Evolutionary conservation across 1,140 invertebrate genomes (phyloP), one percentile per base, ranked within the genome.

Genomic region (Capitella teleta): DNA sequence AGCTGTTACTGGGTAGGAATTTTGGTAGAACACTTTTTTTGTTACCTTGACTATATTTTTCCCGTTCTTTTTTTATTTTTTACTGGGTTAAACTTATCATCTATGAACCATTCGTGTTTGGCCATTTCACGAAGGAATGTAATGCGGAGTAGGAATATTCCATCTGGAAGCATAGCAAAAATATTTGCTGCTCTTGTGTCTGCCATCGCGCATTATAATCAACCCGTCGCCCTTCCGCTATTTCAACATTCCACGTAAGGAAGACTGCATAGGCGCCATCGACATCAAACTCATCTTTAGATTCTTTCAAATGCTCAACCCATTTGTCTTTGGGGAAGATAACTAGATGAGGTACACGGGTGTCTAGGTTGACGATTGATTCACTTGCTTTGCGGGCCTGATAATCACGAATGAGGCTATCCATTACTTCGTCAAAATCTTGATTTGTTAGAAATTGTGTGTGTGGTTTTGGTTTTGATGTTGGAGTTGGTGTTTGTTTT

Each of bases 1-100:
- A 0, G 34, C 48, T n/a, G 30, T 55, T 25, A 55, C 53, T 0
- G 49, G 43, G 28, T 55, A 41, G 12, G 49, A 49, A 2, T 46
- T 52, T 21, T 46, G 18, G 26, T 46, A 55, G 36, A 30, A 52
- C 2, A 28, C 16, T 47, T 43, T 28, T 28, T 24, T 2, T 3
- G 37, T 14, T 2, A 23, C 16, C 14, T 32, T 10, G 3, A 25
- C 1, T 4, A 49, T 28, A 1, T 10, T 26, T 32, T 40, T n/a
- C 41, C 41, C 49, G 26, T 28, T 21, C 12, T 30, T 46, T 28
- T 47, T 16, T 45, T 28, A 2, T 26, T 16, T 24, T n/a, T 47
- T 3, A 51, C 24, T 24, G 49, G 41, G 41, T 47, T 42, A n/a
- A 51, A 51, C 25, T 46, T 46, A 26, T 46, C 49, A 14, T 51